Percentiles rank a stretch among this genome's conserved stretches.
These are phyloP conservation scores for Telmatherina bonti DNA, from an alignment of 2,797 vertebrate species.

Conservation along the genomic window DNA sequence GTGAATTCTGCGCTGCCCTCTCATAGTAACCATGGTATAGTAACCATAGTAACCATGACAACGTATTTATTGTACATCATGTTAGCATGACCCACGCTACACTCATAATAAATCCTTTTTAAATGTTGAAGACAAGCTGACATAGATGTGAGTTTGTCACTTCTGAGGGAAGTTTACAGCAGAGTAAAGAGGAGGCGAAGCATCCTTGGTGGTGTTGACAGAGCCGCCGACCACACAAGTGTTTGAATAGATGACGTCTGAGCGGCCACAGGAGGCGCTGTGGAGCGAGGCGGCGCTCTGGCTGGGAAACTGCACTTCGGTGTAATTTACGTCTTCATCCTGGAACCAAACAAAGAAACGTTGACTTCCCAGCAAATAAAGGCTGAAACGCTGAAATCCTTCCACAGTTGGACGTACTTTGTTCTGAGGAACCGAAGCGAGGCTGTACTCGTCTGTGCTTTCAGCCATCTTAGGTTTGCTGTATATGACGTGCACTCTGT, in stretches of 20 bases:
- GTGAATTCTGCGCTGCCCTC: no score
- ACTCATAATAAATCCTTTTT: no score
- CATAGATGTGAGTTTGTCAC: no score
- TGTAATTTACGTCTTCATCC: constrained; percentile 4
- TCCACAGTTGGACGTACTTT: neutral
- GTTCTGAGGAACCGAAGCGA: neutral
- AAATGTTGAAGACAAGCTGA: no score
- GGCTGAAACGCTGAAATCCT: no score
- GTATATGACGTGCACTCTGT: no score
- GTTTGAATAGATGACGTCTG: neutral
- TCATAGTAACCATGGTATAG: no score
- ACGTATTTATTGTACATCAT: no score
- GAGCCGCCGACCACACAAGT: neutral
- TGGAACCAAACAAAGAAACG: constrained; percentile 8
- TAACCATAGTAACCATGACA: no score
- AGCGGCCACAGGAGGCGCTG: constrained; percentile 11
- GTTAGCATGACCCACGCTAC: no score
- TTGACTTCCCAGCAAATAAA: no score
- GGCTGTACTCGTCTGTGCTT: neutral
- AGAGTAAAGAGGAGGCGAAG: neutral
- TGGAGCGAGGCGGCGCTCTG: neutral
- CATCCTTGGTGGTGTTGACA: neutral
- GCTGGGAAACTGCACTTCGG: constrained; percentile 1
- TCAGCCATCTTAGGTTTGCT: neutral
- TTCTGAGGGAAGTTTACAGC: neutral